Evolutionary conservation across 2,113 vertebrate genomes (phyloP).

Genomic region (Channa argus): DNA sequence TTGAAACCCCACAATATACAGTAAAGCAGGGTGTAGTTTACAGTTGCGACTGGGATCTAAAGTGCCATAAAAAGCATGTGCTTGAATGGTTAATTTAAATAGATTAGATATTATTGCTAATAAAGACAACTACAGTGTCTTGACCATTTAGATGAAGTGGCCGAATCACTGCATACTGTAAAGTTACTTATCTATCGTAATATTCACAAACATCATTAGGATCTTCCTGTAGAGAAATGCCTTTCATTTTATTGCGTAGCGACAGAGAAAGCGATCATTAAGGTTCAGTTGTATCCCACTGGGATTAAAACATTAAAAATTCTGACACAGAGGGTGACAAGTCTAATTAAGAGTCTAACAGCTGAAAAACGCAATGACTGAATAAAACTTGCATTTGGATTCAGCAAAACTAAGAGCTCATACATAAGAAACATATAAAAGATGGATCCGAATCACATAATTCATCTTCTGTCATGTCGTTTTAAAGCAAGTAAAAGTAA

Average conservation of each 20-base stretch:
- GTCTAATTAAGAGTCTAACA: conserved; percentile 50
- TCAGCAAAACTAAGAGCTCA: conserved; percentile 18
- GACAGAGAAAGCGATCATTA: conserved; percentile 53
- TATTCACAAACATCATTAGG: conserved; percentile 50
- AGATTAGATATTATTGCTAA: not conserved
- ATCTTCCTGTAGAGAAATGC: conserved; percentile 16
- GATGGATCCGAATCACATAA: conserved; percentile 3
- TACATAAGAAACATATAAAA: not conserved
- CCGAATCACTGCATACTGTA: not conserved
- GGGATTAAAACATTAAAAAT: conserved; percentile 44
- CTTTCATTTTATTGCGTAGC: conserved; percentile 51
- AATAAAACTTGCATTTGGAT: not conserved
- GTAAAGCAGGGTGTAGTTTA: not conserved
- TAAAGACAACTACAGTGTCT: conserved; percentile 5
- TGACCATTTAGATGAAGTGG: conserved; percentile 19
- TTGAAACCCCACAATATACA: not conserved
- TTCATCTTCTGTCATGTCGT: conserved; percentile 9
- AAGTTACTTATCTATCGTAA: conserved; percentile 24
- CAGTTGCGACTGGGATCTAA: not conserved
- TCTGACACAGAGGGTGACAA: conserved; percentile 35
- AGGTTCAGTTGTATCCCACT: conserved; percentile 32
- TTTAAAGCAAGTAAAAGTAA: conserved; percentile 26
- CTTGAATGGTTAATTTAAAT: conserved; percentile 3
- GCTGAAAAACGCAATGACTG: not conserved
- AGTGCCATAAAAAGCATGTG: not conserved